Evolutionary conservation across 2,113 vertebrate species (phyloP).

Genomic region (Oryzias curvinotus): DNA sequence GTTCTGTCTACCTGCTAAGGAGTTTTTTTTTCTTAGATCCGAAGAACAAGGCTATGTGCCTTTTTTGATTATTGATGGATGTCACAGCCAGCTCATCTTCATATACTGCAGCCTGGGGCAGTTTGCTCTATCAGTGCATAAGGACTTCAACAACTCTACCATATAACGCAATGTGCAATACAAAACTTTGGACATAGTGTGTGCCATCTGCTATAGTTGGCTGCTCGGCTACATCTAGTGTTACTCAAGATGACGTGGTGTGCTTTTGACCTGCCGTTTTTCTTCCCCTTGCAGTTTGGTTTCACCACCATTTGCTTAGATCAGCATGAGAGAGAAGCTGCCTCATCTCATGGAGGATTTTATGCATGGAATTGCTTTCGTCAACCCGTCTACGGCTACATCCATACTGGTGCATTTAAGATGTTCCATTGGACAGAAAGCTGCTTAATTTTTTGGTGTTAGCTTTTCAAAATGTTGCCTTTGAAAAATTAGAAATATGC

Average conservation of each 20-base stretch:
- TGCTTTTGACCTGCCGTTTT: constrained; percentile 40
- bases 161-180: constrained; percentile 47
- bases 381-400: constrained; percentile 13
- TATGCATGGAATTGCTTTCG: constrained; percentile 7
- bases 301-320: constrained; percentile 22
- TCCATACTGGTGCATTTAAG: too few relatives aligned
- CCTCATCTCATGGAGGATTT: constrained; percentile 9
- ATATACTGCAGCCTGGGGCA: constrained; percentile 29
- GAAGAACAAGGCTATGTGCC: constrained; percentile 13
- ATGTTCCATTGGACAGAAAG: too few relatives aligned
- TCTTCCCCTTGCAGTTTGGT: constrained; percentile 37
- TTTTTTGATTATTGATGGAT: constrained; percentile 20
- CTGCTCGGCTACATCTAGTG: constrained; percentile 41
- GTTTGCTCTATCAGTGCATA: constrained; percentile 25
- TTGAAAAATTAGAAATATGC: too few relatives aligned
- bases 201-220: constrained; percentile 67
- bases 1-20: constrained; percentile 40
- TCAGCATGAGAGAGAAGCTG: constrained; percentile 21
- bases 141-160: constrained; percentile 33
- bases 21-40: constrained; percentile 26
- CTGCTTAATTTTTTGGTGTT: too few relatives aligned
- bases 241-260: constrained; percentile 52
- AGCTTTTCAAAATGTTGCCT: too few relatives aligned
- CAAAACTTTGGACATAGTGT: constrained; percentile 69
- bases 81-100: constrained; percentile 26